Evolutionary conservation across 2,888 invertebrate species (phyloP), one percentile per base, ranked within the genome.

Genomic region (Hypomecis punctinalis): DNA sequence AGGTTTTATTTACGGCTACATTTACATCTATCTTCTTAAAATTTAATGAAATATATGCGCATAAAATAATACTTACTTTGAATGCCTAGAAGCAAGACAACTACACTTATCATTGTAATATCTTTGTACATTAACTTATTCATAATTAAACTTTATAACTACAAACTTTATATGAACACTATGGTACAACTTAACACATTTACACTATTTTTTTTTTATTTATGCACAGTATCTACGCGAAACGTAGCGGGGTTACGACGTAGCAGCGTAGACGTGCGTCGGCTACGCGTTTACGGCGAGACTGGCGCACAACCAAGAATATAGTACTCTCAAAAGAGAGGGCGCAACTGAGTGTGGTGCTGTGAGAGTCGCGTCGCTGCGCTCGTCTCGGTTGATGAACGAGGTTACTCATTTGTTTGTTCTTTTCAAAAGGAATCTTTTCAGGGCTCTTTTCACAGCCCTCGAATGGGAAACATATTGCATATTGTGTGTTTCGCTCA

Each of bases 341-440:
- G 23, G 23, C 23, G 23, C 23, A 23, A 23, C 23, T 23, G 23
- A 23, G 23, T 23, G 23, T 23, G 23, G 23, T 23, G 23, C 67
- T 72, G 59, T 63, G 37, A 49, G 36, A 43, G 70, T 4, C 70
- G 69, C 69, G 71, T 62, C 66, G 68, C 66, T 72, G 76, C 74
- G 76, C 70, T 66, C 67, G 74, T 69, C 73, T 56, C 60, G 52
- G 36, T 52, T 65, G 76, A 76, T 77, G 81, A 80, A 79, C 77
- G 78, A 71, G 76, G 76, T 78, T 78, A 79, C 79, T 79, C 79
- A 78, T 83, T 79, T 81, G 83, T 82, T 83, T 82, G 79, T 78
- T 81, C 76, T 78, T 78, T 81, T 79, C 77, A 79, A 81, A 82
- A 75, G 76, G 74, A 80, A 76, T 76, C 76, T 78, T 75, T 75